Percentiles rank a stretch among this genome's conserved stretches.
Evolutionary conservation across 1,140 invertebrate species (phyloP).

Genomic region (Caenorhabditis latens): DNA sequence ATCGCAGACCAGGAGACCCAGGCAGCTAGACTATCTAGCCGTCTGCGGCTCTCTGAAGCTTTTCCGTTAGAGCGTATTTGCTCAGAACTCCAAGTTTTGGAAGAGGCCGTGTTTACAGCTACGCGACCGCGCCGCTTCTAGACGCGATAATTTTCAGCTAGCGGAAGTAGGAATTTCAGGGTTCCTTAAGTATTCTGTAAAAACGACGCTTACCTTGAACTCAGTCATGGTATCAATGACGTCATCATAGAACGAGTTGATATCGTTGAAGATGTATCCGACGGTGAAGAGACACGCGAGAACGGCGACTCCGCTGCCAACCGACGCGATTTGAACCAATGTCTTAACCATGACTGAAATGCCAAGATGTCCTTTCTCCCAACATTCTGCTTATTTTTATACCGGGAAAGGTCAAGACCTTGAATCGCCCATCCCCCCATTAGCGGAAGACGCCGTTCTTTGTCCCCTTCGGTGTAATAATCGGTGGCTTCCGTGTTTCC

Average conservation of each 20-base stretch:
- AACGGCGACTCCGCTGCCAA: constrained; percentile 62
- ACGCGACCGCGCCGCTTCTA: too few species aligned
- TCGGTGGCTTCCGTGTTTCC: constrained; percentile 27
- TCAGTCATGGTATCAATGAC: constrained; percentile 68
- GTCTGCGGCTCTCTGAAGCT: too few species aligned
- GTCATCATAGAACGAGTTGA: constrained; percentile 69
- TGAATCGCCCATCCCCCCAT: constrained; percentile 10
- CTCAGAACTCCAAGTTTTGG: too few species aligned
- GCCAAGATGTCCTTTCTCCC: background rate
- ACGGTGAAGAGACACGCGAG: constrained; percentile 65
- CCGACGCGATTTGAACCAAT: constrained; percentile 62
- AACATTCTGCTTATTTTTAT: background rate
- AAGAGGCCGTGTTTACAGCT: too few species aligned
- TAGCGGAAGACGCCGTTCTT: background rate
- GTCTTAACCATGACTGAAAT: constrained; percentile 58
- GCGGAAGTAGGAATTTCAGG: too few species aligned
- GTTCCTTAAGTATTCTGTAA: too few species aligned
- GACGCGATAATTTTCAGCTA: too few species aligned
- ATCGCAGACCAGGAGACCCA: too few species aligned
- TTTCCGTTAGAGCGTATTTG: too few species aligned
- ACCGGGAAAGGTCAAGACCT: constrained; percentile 32
- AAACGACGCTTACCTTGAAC: constrained; percentile 61
- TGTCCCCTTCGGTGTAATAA: constrained; percentile 28
- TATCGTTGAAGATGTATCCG: constrained; percentile 68
- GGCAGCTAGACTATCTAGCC: too few species aligned